Percentiles rank a stretch among this genome's conserved stretches.
These are phyloP conservation scores for Myotis pilosus DNA, from an alignment of 2,797 vertebrate genomes.

Conservation along the genomic window DNA sequence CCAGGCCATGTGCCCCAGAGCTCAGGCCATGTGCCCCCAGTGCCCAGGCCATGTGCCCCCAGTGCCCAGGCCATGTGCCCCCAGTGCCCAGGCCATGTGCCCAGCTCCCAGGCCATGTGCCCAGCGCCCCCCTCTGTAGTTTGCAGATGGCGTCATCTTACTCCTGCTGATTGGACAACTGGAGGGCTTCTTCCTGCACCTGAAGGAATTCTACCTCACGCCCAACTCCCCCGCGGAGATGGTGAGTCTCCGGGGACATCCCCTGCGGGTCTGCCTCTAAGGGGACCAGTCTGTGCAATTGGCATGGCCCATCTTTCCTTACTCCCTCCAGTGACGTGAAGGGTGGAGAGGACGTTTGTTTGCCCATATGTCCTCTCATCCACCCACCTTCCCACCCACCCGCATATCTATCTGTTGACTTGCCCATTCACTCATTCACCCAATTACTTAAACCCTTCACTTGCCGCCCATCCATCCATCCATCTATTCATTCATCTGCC, in stretches of 20 bases:
- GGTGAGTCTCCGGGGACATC: slow-evolving; percentile 78
- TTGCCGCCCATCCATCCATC: rapidly evolving
- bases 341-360: neutral
- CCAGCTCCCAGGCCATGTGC: rapidly evolving
- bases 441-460: too few species aligned
- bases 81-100: rapidly evolving
- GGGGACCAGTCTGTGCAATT: rapidly evolving
- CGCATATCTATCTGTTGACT: too few species aligned
- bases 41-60: too few species aligned
- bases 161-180: slow-evolving; percentile 95
- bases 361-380: too few species aligned
- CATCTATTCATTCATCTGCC: rapidly evolving
- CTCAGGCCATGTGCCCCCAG: too few species aligned
- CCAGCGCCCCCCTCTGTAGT: slow-evolving; percentile 80
- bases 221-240: slow-evolving; percentile 88
- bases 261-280: neutral
- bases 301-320: neutral
- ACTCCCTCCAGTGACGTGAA: neutral
- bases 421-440: too few species aligned
- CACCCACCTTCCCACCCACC: neutral
- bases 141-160: slow-evolving; percentile 95
- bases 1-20: too few species aligned
- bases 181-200: slow-evolving; percentile 92
- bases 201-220: slow-evolving; percentile 90
- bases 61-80: rapidly evolving